A percentile compares a stretch with the other conserved stretches of the same genome.
These are phyloP conservation scores for Rhinogobio ventralis DNA, from an alignment of 2,797 vertebrate species.

Conservation along the genomic window DNA sequence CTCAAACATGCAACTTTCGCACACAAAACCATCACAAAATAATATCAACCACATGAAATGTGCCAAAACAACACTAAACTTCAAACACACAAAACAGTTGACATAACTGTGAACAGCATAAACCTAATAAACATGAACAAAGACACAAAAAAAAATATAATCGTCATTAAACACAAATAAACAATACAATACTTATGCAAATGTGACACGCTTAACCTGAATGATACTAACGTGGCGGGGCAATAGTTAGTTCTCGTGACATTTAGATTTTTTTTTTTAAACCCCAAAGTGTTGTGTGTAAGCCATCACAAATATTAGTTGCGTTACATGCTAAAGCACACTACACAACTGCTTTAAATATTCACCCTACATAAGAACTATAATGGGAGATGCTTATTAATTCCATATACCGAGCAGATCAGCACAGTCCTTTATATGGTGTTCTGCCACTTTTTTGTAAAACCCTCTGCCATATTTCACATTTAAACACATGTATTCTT, in stretches of 20 bases:
- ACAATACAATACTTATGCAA: background rate
- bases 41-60: conserved; percentile 25
- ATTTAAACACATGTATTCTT: conserved; percentile 20
- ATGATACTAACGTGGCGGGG: background rate
- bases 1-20: conserved; percentile 65
- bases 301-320: background rate
- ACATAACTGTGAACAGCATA: background rate
- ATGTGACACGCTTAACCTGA: background rate
- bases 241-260: conserved; percentile 39
- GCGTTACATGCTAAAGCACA: background rate
- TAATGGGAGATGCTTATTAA: background rate
- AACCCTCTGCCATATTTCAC: background rate
- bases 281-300: background rate
- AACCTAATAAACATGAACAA: background rate
- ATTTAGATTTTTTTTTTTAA: conserved; percentile 29
- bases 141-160: background rate
- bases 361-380: background rate
- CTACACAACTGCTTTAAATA: background rate
- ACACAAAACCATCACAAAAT: conserved; percentile 33
- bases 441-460: conserved; percentile 12
- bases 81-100: background rate
- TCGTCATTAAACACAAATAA: background rate
- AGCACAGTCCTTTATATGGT: conserved; percentile 10
- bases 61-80: conserved; percentile 5
- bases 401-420: background rate